A percentile compares a stretch with the other conserved stretches of the same genome.
Evolutionary conservation across 2,888 invertebrate species (phyloP).

Genomic region (Sinotaia quadrata): DNA sequence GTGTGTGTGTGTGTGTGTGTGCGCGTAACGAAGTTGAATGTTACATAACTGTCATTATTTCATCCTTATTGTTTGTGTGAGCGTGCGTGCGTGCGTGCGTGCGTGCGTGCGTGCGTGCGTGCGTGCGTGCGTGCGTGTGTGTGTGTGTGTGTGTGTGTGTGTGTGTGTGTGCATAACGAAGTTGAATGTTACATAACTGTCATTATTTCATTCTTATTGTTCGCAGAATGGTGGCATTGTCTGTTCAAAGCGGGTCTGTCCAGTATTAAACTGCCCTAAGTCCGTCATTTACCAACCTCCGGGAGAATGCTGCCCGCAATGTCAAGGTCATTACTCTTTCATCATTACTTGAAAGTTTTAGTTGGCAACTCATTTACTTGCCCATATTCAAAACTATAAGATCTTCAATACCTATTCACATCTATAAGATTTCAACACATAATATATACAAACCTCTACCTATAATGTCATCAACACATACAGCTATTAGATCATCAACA

Average conservation of each 20-base stretch:
- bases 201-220: too few species aligned
- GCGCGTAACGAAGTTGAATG: neutral
- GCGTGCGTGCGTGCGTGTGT: conserved; percentile 5
- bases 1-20: neutral
- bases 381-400: too few species aligned
- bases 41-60: neutral
- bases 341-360: too few species aligned
- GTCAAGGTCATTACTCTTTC: too few species aligned
- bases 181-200: neutral
- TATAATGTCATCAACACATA: too few species aligned
- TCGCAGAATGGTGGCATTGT: conserved; percentile 78
- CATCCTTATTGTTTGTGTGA: conserved; percentile 72
- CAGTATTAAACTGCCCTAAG: conserved; percentile 87
- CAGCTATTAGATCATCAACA: too few species aligned
- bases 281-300: conserved; percentile 80
- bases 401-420: too few species aligned
- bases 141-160: conserved; percentile 1
- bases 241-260: conserved; percentile 89
- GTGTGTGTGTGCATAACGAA: neutral
- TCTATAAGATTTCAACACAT: too few species aligned
- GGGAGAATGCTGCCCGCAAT: conserved; percentile 86
- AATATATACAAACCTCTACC: too few species aligned
- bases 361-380: too few species aligned
- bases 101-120: neutral
- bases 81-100: conserved; percentile 67